Evolutionary conservation across 2,888 invertebrate genomes (phyloP).

Genomic region (Drosophila eohydei): DNA sequence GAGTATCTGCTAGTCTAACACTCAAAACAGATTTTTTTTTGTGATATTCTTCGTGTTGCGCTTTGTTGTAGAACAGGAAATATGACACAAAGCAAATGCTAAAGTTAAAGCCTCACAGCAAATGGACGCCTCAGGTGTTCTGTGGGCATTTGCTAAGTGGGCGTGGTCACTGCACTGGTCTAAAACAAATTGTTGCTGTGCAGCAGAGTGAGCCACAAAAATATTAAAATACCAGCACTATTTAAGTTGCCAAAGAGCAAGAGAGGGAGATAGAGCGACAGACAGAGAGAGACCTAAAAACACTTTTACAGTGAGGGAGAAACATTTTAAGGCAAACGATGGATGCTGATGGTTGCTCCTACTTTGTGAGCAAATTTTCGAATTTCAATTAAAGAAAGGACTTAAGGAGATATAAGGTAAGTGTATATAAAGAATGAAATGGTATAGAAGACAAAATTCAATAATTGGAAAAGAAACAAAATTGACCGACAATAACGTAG

Average conservation of each 20-base stretch:
- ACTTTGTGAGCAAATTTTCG: background rate
- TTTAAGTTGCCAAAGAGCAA: conserved; percentile 31
- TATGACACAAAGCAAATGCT: conserved; percentile 75
- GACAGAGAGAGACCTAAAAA: background rate
- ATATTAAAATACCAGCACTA: conserved; percentile 63
- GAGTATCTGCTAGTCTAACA: background rate
- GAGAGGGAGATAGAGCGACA: background rate
- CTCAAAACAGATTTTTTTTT: background rate
- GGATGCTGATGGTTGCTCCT: background rate
- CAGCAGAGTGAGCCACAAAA: conserved; percentile 27
- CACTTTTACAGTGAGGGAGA: background rate
- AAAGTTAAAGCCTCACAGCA: conserved; percentile 64
- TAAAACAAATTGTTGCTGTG: conserved; percentile 39
- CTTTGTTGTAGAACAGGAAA: conserved; percentile 33
- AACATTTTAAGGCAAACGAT: conserved; percentile 1
- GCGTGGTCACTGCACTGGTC: conserved; percentile 23
- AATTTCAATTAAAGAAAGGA: background rate
- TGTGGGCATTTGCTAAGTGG: conserved; percentile 15
- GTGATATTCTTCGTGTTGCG: background rate
- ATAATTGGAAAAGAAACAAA: no score
- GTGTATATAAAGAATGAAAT: background rate
- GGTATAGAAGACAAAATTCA: no score
- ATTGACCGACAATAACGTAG: no score
- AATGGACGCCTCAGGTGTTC: conserved; percentile 34
- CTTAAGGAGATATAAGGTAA: background rate